Evolutionary conservation across 2,797 vertebrate species (phyloP), one percentile per base, ranked within the genome.

Genomic region (Harpagifer antarcticus): DNA sequence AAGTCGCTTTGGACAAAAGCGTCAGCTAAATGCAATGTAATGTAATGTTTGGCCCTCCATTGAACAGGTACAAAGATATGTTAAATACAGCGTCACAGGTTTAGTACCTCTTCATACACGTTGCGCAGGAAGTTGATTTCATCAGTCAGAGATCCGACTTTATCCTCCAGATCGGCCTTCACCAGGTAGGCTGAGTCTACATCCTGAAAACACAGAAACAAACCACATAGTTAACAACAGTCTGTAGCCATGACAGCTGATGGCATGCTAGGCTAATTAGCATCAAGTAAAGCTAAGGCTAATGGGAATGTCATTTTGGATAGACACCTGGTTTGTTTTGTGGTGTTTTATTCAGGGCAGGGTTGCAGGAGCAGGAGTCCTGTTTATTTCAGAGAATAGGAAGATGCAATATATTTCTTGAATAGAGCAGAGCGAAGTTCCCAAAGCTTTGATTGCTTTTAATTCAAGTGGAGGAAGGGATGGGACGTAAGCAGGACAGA

Each of bases 101-200:
- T 44, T 8, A 4, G 1, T 91, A 98, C 97, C 80, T 97, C 97
- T 70, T 97, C 96, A 31, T 95, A 98, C 56, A 98, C 89, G 65
- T 88, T 94, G 61, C 95, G 96, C 86, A 97, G 89, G 93, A 98
- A 94, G 87, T 97, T 97, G 89, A 97, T 91, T 86, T 98, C 97
- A 59, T 97, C 94, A 2, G 95, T 96, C 86, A 98, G 79, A 66
- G 95, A 91, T 62, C 96, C 96, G 16, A 97, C 95, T 77, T 96
- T 97, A 73, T 97, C 96, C 88, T 97, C 96, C 78, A 98, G 92
- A 47, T 98, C 96, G 7, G 96, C 96, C 68, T 98, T 98, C 87
- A 96, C 96, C 88, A 98, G 78, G 72, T 98, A 97, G 50, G 96
- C 96, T 0, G 95, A 96, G 85, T 99, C 98, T 4, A 97, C 96